Evolutionary conservation across 1,140 invertebrate genomes (phyloP), one percentile per base, ranked within the genome.

Genomic region (Copidosoma floridanum): DNA sequence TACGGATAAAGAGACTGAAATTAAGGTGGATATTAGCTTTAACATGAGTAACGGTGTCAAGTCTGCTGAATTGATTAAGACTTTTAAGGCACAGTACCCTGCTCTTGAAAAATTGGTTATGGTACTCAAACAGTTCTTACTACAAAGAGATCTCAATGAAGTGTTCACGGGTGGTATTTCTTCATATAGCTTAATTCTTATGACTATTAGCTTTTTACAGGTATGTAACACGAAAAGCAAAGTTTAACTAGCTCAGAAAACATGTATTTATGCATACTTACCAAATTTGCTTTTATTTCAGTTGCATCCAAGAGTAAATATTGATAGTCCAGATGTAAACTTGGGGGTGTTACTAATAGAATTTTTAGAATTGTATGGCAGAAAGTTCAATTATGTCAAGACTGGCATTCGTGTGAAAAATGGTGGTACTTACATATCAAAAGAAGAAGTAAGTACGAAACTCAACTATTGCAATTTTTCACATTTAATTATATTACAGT

Each of bases 111-210:
- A 96, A 73, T 84, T 99, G 68, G 95, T 98, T 63, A 89, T 98
- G 80, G 95, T 98, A 51, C 84, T 99, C 63, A 99, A 99, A 82
- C 95, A 98, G 82, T 99, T 98, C 83, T 86, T 99, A 55, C 83
- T 97, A 48, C 93, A 98, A 81, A 86, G 96, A 78, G 94, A 98
- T 84, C 86, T 99, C 68, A 99, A 99, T 82, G 96, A 99, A 87
- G 97, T 99, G 46, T 99, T 97, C 82, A 98, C 95, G 50, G 96
- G 97, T 66, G 97, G 97, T 75, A 97, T 99, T 70, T 96, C 95
- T 65, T 99, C 96, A 37, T 99, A 99, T 81, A 95, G 95, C 75
- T 87, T 99, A 65, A 98, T 99, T 77, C 87, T 99, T 55, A 95
- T 99, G 91, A 94, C 93, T 71, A 94, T 99, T 79, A 97, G 94